phyloP scores from a whole-genome alignment of 2,797 vertebrate genomes.

The Lerista edwardsae region DNA sequence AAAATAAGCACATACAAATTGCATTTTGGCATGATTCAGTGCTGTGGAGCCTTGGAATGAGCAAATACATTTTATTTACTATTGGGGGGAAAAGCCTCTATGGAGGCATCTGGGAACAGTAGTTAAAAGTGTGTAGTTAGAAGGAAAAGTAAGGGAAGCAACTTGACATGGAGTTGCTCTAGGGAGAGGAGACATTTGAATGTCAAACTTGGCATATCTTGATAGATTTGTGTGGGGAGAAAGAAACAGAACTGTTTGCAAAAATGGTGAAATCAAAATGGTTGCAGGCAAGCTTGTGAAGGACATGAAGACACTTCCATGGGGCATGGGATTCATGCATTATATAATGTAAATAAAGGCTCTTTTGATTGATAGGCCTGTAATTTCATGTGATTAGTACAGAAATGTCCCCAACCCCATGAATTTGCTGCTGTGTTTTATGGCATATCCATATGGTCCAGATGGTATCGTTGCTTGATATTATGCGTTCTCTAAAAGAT shows the following conservation, averaged over 20 bases:
- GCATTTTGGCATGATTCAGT: background rate
- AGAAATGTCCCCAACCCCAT: background rate
- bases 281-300: background rate
- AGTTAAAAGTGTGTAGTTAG: background rate
- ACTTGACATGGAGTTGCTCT: background rate
- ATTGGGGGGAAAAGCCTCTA: background rate
- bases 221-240: slow-evolving; percentile 15
- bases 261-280: background rate
- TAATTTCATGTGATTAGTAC: slow-evolving; percentile 23
- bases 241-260: slow-evolving; percentile 21
- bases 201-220: background rate
- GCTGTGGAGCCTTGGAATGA: background rate
- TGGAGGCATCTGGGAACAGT: background rate
- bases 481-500: slow-evolving; percentile 3
- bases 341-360: slow-evolving; percentile 8
- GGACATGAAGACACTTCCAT: background rate
- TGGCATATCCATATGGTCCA: slow-evolving; percentile 3
- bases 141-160: background rate
- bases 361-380: fast-evolving
- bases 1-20: background rate
- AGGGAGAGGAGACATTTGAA: background rate
- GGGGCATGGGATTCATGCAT: slow-evolving; percentile 15
- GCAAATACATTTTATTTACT: background rate
- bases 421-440: slow-evolving; percentile 9
- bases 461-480: background rate